phyloP scores from a whole-genome alignment of 2,113 vertebrate genomes.

The Calyptommatus sinebrachiatus region DNA sequence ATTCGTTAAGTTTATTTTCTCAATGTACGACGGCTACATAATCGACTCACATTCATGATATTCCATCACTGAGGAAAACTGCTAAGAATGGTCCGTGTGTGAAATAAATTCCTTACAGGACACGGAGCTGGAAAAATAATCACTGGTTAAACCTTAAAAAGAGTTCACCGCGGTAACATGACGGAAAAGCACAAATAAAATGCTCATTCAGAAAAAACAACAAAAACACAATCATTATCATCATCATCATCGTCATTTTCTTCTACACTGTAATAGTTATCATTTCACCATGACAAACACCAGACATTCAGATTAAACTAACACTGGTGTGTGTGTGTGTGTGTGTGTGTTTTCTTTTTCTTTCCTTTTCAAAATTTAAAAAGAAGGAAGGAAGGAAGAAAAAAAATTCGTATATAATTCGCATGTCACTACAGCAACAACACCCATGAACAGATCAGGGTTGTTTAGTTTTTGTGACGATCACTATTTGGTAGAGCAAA shows the following conservation, averaged over 20 bases:
- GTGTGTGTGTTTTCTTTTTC: constrained; percentile 83
- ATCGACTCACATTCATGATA: constrained; percentile 99
- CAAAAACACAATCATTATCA: constrained; percentile 20
- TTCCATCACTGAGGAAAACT: constrained; percentile 93
- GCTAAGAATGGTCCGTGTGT: constrained; percentile 96
- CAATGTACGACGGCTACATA: constrained; percentile 98
- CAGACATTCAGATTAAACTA: constrained; percentile 93
- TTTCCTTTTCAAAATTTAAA: constrained; percentile 52
- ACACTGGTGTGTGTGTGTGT: constrained; percentile 82
- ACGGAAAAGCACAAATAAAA: constrained; percentile 88
- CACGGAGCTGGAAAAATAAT: constrained; percentile 82
- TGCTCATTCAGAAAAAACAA: constrained; percentile 85
- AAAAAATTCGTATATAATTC: constrained; percentile 85
- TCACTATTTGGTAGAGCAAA: constrained; percentile 93
- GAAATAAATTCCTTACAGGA: constrained; percentile 83
- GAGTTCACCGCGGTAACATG: constrained; percentile 90
- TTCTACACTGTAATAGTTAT: constrained; percentile 86
- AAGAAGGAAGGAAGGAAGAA: constrained; percentile 54
- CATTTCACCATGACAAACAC: constrained; percentile 93
- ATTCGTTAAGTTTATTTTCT: constrained; percentile 94
- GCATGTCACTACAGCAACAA: constrained; percentile 92
- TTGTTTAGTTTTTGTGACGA: constrained; percentile 77
- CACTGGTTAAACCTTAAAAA: constrained; percentile 90
- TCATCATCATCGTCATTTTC: constrained; percentile 46
- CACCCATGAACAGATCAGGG: constrained; percentile 92